Base-by-base conservation (phyloP, 2,113 vertebrate species). In the Cryptotis parvus region DNA sequence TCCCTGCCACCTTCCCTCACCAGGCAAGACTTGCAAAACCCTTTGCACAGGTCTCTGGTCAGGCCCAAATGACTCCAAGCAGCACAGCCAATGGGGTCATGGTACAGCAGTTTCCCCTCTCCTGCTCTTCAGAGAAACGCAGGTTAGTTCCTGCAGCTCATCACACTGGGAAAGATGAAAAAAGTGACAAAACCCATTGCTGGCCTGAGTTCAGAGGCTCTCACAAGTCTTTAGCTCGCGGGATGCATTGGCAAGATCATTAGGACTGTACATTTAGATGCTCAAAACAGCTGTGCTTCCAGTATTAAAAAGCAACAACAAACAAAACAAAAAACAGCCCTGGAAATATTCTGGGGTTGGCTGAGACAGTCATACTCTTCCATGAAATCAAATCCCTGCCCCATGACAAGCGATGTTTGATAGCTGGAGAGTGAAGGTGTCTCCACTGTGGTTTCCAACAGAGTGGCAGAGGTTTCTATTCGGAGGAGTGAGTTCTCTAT, bases 301-400 rank as follows among this genome's bases (percentile, higher is more conserved):
- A 27, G 39, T 55, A n/a, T 49, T 49, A 49, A 49, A 49, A 49
- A 49, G 10, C 10, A 10, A 49, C 2, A 49, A 49, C 9, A 49
- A 49, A 45, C 18, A 55, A 55, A 55, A 58, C 27, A 27, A 18
- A 63, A 61, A 29, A 1, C 31, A 39, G n/a, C 26, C 3, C 63
- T 65, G 78, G 55, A n/a, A 63, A 12, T 10, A 2, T 52, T 39
- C 16, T 16, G 27, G 35, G 35, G 6, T 31, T 18, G 69, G 16
- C 9, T 39, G 27, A 29, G 18, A 15, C 7, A 41, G 31, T 73
- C 49, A 15, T 0, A 8, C 12, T 49, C 20, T 1, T 77, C 81
- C 22, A 0, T 33, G 0, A 0, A 4, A 9, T 18, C 22, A 11
- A 24, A 35, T 12, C 2, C 22, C 33, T 12, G 18, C 16, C n/a